phyloP scores from a whole-genome alignment of 2,888 invertebrate species.

The Drosophila aldrichi region DNA sequence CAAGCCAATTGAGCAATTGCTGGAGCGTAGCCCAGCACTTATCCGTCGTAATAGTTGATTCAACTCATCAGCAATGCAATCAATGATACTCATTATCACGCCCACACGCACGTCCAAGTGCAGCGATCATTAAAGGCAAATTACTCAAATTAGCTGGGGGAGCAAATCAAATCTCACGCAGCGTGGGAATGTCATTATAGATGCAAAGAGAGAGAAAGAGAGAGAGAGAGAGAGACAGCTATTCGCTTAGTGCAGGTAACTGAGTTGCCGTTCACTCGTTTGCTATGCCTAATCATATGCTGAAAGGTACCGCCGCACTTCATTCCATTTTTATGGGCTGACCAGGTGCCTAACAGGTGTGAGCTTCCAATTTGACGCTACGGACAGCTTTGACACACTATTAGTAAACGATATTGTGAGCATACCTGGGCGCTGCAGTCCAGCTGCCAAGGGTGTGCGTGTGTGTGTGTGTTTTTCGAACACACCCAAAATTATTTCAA shows the following conservation, averaged over 20 bases:
- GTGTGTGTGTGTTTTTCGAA: constrained; percentile 20
- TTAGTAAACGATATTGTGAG: constrained; percentile 58
- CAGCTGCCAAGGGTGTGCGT: constrained; percentile 30
- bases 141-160: constrained; percentile 61
- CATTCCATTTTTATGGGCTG: constrained; percentile 1
- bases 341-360: constrained; percentile 59
- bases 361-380: constrained; percentile 47
- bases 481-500: constrained; percentile 70
- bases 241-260: background rate
- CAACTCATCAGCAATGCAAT: background rate
- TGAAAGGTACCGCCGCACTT: constrained; percentile 27
- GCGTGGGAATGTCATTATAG: constrained; percentile 63
- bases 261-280: constrained; percentile 1
- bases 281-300: constrained; percentile 38
- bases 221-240: constrained; percentile 2
- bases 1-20: background rate
- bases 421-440: constrained; percentile 9
- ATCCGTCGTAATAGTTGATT: background rate
- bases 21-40: background rate
- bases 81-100: constrained; percentile 9
- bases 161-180: constrained; percentile 39
- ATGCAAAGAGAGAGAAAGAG: constrained; percentile 12
- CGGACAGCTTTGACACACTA: constrained; percentile 57
- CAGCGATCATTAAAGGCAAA: constrained; percentile 58
- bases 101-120: constrained; percentile 19